phyloP scores from a whole-genome alignment of 2,113 vertebrate genomes.

The Tinamus guttatus region DNA sequence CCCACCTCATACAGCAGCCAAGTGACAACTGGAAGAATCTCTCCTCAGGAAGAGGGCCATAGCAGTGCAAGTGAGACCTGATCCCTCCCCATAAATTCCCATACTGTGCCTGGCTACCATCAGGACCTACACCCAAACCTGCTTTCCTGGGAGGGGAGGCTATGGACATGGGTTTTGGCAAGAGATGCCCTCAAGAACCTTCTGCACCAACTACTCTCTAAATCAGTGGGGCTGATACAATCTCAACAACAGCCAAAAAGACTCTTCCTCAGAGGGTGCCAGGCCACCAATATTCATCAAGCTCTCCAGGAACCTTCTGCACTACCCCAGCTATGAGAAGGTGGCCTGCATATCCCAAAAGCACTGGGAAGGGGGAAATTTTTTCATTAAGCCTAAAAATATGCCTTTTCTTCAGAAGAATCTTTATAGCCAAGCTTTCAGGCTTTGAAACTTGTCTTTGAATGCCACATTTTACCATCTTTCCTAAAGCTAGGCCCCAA shows the following conservation, averaged over 20 bases:
- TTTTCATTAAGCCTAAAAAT: background rate
- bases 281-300: background rate
- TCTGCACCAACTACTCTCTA: background rate
- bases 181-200: background rate
- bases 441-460: constrained; percentile 10
- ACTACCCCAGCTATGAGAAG: background rate
- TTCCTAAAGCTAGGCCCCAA: constrained; percentile 27
- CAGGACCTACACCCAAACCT: no score
- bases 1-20: background rate
- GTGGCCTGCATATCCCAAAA: background rate
- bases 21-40: no score
- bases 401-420: background rate
- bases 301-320: background rate
- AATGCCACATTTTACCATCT: constrained; percentile 41
- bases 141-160: no score
- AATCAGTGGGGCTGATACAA: background rate
- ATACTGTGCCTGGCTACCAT: no score
- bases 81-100: no score
- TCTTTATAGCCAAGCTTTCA: constrained; percentile 16
- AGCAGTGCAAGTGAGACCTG: no score
- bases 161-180: no score
- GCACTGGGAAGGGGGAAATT: constrained; percentile 10
- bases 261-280: background rate
- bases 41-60: no score
- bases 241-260: background rate